phyloP scores from a whole-genome alignment of 2,113 vertebrate genomes.

The Callocephalon fimbriatum region DNA sequence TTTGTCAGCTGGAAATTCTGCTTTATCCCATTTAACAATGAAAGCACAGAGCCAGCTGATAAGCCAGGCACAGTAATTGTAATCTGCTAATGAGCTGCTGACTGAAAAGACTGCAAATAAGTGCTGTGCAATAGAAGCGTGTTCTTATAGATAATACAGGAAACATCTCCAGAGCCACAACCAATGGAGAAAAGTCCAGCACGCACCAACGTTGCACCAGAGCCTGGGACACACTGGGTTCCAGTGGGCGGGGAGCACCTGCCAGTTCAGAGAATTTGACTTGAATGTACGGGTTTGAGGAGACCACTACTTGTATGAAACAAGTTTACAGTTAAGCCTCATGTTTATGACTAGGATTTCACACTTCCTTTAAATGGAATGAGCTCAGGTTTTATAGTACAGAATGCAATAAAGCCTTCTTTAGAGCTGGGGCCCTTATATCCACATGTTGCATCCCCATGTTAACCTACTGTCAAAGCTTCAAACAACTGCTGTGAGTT shows the following conservation, averaged over 20 bases:
- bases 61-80: constrained; percentile 44
- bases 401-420: background rate
- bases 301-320: background rate
- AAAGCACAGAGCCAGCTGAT: constrained; percentile 52
- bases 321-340: background rate
- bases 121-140: accelerated
- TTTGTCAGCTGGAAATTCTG: constrained; percentile 88
- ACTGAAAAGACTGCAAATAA: background rate
- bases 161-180: background rate
- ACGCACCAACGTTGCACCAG: accelerated
- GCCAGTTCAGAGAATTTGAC: background rate
- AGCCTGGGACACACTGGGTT: accelerated
- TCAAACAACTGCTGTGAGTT: background rate
- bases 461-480: background rate
- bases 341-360: background rate
- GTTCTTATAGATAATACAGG: background rate
- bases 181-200: accelerated
- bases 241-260: background rate
- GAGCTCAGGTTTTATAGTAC: constrained; percentile 1
- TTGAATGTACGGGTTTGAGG: background rate
- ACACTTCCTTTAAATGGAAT: background rate
- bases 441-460: accelerated
- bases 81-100: constrained; percentile 52
- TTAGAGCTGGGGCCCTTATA: background rate
- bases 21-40: constrained; percentile 67